phyloP scores from a whole-genome alignment of 2,888 invertebrate genomes.

The Unio pictorum region DNA sequence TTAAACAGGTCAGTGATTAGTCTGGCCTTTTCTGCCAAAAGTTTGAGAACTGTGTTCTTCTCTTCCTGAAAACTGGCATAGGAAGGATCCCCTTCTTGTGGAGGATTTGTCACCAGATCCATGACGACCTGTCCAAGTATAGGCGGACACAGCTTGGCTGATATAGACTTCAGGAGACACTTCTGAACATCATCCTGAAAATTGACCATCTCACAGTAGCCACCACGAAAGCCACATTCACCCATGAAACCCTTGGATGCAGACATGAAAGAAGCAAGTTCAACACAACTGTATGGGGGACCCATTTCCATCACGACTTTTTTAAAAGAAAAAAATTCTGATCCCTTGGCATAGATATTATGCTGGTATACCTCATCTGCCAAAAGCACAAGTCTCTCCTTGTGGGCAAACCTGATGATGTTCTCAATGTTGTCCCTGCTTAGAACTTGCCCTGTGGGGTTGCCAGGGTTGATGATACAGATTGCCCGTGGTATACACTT shows the following conservation, averaged over 20 bases:
- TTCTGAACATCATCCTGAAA: constrained; percentile 85
- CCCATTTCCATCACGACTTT: constrained; percentile 94
- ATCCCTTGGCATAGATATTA: constrained; percentile 91
- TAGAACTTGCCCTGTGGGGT: constrained; percentile 92
- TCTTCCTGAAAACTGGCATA: constrained; percentile 75
- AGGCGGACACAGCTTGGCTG: constrained; percentile 95
- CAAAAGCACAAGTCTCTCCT: constrained; percentile 84
- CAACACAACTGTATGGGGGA: constrained; percentile 85
- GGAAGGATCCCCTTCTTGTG: constrained; percentile 87
- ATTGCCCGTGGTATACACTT: constrained; percentile 84
- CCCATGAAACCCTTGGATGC: constrained; percentile 88
- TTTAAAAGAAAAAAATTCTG: constrained; percentile 94
- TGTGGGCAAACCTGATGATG: constrained; percentile 92
- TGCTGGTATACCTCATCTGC: constrained; percentile 87
- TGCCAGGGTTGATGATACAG: constrained; percentile 98
- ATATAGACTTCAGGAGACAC: constrained; percentile 75
- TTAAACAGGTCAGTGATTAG: constrained; percentile 92
- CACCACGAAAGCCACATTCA: constrained; percentile 93
- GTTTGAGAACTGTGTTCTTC: constrained; percentile 80
- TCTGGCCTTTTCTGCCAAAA: constrained; percentile 84
- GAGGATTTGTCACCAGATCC: constrained; percentile 92
- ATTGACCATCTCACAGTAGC: constrained; percentile 93
- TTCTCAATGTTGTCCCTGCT: constrained; percentile 89
- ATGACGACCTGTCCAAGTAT: constrained; percentile 89
- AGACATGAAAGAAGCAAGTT: constrained; percentile 97